Evolutionary conservation across 2,797 vertebrate species (phyloP).

Genomic region (Threskiornis aethiopicus): DNA sequence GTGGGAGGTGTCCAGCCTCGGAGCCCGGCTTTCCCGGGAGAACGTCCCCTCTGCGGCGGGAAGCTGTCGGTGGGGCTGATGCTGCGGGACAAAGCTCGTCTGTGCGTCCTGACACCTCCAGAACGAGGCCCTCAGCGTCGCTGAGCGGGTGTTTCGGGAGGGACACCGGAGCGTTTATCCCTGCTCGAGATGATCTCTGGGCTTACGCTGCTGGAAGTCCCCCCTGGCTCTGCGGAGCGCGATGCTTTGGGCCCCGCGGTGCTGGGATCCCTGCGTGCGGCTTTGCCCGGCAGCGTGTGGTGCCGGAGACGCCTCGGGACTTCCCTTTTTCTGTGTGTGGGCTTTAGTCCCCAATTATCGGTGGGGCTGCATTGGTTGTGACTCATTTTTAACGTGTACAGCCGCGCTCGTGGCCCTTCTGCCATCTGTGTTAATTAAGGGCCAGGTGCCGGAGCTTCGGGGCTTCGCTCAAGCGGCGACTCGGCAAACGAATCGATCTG

Average conservation of each 20-base stretch:
- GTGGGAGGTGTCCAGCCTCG: accelerated
- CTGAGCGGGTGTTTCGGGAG: accelerated
- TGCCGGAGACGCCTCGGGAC: background rate
- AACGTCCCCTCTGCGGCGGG: accelerated
- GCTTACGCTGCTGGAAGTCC: background rate
- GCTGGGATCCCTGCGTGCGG: background rate
- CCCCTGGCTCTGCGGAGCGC: accelerated
- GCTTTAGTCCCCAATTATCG: accelerated
- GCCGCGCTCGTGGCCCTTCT: accelerated
- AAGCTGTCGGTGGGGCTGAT: background rate
- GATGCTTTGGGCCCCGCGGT: accelerated
- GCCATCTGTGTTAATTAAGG: background rate
- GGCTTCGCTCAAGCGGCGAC: background rate
- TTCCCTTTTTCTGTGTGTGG: background rate
- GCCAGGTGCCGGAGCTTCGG: accelerated
- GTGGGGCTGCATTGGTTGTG: accelerated
- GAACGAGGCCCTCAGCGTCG: accelerated
- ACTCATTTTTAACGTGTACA: accelerated
- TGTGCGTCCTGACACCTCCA: accelerated
- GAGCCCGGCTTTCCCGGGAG: background rate
- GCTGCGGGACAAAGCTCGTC: background rate
- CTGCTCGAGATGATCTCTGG: accelerated
- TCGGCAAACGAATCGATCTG: background rate
- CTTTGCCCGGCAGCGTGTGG: accelerated
- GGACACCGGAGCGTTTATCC: accelerated